phyloP scores from a whole-genome alignment of 2,888 invertebrate genomes.

The Agrypnus murinus region DNA sequence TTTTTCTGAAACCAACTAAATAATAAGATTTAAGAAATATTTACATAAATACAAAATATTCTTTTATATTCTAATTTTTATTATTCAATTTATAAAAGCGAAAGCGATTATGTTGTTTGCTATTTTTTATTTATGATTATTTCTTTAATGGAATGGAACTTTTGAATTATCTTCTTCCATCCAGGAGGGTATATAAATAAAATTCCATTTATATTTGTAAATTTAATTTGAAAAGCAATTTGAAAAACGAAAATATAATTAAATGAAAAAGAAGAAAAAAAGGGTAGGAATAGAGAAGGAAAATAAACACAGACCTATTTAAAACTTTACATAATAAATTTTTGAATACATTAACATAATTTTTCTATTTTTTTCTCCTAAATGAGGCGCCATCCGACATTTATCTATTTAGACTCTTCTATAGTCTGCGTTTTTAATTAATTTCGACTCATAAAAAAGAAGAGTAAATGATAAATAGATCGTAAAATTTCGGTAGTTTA shows the following conservation, averaged over 20 bases:
- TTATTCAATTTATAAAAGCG: no score
- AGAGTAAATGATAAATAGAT: not conserved
- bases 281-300: conserved; percentile 1
- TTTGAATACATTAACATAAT: conserved; percentile 47
- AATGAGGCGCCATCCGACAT: conserved; percentile 46
- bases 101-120: no score
- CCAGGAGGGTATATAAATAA: no score
- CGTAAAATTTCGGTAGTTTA: conserved; percentile 7
- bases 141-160: no score
- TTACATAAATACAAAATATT: no score
- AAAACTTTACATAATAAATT: conserved; percentile 30
- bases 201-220: no score
- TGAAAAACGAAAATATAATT: conserved; percentile 32
- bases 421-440: conserved; percentile 36
- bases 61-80: no score
- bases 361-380: conserved; percentile 34
- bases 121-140: no score
- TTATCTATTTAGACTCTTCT: conserved; percentile 40
- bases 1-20: no score
- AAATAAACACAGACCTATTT: conserved; percentile 27
- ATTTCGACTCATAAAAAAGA: conserved; percentile 33
- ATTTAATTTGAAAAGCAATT: not conserved
- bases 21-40: no score
- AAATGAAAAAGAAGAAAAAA: conserved; percentile 33
- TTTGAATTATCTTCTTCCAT: no score